phyloP scores from a whole-genome alignment of 2,888 invertebrate genomes.

The Cerastis rubricosa region DNA sequence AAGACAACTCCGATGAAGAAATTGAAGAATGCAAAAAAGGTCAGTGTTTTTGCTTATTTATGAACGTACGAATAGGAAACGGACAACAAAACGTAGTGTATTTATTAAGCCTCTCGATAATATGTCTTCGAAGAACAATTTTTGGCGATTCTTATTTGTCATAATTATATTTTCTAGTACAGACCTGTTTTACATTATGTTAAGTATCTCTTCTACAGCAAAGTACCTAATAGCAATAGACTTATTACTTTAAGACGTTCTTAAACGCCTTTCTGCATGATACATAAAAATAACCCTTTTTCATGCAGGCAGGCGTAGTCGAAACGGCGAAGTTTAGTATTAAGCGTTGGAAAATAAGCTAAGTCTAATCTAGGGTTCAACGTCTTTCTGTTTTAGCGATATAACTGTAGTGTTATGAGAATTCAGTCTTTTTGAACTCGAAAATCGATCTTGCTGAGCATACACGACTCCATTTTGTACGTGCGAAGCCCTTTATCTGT shows the following conservation, averaged over 20 bases:
- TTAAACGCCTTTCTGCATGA: not conserved
- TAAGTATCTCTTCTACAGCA: not conserved
- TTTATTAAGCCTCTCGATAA: not conserved
- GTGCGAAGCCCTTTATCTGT: constrained; percentile 4
- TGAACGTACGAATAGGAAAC: not conserved
- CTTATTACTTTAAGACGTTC: not conserved
- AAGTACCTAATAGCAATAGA: not conserved
- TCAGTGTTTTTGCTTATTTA: constrained; percentile 68
- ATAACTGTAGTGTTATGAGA: not conserved
- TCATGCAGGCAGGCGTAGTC: not conserved
- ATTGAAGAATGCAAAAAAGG: constrained; percentile 92
- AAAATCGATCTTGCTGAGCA: not conserved
- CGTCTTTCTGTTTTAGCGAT: not conserved
- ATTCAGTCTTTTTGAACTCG: not conserved
- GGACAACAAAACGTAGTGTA: not conserved
- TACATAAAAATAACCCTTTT: not conserved
- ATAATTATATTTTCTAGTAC: not conserved
- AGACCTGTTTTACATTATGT: not conserved
- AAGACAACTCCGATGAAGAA: constrained; percentile 95
- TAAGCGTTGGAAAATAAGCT: not conserved
- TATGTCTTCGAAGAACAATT: not conserved
- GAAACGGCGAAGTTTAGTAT: not conserved
- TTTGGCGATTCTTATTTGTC: not conserved
- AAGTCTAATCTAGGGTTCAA: not conserved
- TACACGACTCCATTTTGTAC: constrained; percentile 7